A percentile compares a stretch with the other conserved stretches of the same genome.
These are phyloP conservation scores for Aselliscus stoliczkanus DNA, from an alignment of 2,797 vertebrate species.

Conservation along the genomic window DNA sequence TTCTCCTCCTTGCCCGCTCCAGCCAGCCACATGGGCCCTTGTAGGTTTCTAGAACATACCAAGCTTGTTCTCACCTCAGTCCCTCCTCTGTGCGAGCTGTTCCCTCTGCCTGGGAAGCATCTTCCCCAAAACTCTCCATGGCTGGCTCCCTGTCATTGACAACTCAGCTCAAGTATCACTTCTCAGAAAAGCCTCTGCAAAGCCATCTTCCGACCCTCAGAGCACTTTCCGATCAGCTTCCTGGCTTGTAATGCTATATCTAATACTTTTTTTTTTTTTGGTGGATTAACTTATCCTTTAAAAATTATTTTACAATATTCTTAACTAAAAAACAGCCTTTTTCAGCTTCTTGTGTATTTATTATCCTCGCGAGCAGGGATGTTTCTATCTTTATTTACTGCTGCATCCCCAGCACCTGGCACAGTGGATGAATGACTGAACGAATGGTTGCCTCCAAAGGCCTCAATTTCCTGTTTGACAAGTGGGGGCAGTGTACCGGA, in stretches of 20 bases:
- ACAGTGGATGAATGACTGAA: background rate
- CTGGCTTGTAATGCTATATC: background rate
- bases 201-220: background rate
- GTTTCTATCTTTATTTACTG: background rate
- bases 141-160: background rate
- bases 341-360: background rate
- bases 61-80: rapidly evolving
- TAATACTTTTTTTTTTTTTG: background rate
- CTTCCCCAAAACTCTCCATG: background rate
- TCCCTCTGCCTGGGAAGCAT: background rate
- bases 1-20: background rate
- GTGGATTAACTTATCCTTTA: background rate
- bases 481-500: background rate
- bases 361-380: background rate
- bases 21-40: rapidly evolving
- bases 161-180: background rate
- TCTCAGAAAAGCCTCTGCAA: background rate
- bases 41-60: background rate
- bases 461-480: background rate
- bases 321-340: background rate
- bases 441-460: background rate
- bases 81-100: background rate
- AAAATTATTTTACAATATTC: background rate
- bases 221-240: background rate
- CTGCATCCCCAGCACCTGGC: background rate